phyloP scores from a whole-genome alignment of 2,888 invertebrate species.

The Resseliella maxima region DNA sequence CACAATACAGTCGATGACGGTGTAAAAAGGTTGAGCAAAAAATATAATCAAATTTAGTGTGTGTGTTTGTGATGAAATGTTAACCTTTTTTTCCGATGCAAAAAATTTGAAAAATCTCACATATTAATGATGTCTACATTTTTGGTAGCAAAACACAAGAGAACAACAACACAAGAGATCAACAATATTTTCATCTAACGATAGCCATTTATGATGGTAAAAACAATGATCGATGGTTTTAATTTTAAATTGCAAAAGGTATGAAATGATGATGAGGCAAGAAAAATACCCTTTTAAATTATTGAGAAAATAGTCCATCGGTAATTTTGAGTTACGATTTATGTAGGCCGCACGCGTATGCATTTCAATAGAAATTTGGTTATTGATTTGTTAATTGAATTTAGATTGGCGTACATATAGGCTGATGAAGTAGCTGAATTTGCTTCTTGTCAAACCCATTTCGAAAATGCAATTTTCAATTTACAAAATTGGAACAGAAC shows the following conservation, averaged over 20 bases:
- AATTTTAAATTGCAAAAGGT: background rate
- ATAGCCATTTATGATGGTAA: background rate
- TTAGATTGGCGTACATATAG: background rate
- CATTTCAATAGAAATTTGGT: background rate
- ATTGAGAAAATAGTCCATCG: background rate
- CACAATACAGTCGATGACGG: too few species aligned
- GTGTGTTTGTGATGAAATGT: too few species aligned
- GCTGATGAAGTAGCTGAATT: background rate
- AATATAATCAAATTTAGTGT: too few species aligned
- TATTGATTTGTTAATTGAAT: conserved; percentile 40
- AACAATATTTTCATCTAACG: too few species aligned
- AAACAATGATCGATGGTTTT: background rate
- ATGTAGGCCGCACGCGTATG: background rate
- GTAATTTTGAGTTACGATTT: background rate
- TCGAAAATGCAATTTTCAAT: background rate
- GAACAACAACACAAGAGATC: too few species aligned
- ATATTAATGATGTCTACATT: too few species aligned
- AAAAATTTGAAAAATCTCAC: too few species aligned
- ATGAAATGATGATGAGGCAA: too few species aligned
- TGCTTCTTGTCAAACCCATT: background rate
- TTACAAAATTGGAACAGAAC: background rate
- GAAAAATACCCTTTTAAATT: too few species aligned
- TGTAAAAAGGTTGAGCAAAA: too few species aligned
- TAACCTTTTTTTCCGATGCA: too few species aligned
- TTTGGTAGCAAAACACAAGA: too few species aligned